A percentile compares a stretch with the other conserved stretches of the same genome.
Conservation (phyloP, 1,140 invertebrate species). For the Hylaeus volcanicus region DNA sequence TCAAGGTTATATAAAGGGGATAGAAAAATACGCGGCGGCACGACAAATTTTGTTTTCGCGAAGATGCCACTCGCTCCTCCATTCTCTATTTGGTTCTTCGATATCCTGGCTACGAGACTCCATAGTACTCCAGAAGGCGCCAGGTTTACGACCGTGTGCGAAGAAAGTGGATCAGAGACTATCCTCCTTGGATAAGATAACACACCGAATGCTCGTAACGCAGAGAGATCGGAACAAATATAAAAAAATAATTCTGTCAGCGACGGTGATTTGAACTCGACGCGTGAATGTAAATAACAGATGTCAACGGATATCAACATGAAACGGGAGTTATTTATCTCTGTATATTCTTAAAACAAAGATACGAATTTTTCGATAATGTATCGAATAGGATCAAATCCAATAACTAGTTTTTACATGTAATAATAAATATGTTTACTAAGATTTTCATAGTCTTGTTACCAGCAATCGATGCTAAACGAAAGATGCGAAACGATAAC, state of each 20-base stretch:
- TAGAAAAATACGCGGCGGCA: conserved; percentile 40
- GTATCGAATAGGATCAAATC: too few species aligned
- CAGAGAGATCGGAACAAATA: background rate
- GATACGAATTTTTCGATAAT: too few species aligned
- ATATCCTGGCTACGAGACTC: conserved; percentile 45
- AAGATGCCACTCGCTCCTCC: background rate
- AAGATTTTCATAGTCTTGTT: too few species aligned
- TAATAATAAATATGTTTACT: too few species aligned
- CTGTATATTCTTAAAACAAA: too few species aligned
- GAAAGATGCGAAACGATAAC: conserved; percentile 51
- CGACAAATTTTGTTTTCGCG: conserved; percentile 49
- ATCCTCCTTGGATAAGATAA: background rate
- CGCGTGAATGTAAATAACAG: background rate
- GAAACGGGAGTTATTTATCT: too few species aligned
- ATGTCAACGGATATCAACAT: background rate
- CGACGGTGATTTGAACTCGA: background rate
- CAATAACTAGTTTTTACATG: too few species aligned
- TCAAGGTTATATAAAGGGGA: conserved; percentile 53
- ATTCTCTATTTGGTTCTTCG: conserved; percentile 27
- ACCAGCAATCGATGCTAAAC: background rate
- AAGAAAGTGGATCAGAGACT: conserved; percentile 52
- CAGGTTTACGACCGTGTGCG: conserved; percentile 52
- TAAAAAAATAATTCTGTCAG: background rate
- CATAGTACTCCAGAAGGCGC: conserved; percentile 15
- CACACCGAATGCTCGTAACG: background rate